These are phyloP conservation scores for Tautogolabrus adspersus DNA, from an alignment of 2,113 vertebrate genomes.

Conservation along the genomic window DNA sequence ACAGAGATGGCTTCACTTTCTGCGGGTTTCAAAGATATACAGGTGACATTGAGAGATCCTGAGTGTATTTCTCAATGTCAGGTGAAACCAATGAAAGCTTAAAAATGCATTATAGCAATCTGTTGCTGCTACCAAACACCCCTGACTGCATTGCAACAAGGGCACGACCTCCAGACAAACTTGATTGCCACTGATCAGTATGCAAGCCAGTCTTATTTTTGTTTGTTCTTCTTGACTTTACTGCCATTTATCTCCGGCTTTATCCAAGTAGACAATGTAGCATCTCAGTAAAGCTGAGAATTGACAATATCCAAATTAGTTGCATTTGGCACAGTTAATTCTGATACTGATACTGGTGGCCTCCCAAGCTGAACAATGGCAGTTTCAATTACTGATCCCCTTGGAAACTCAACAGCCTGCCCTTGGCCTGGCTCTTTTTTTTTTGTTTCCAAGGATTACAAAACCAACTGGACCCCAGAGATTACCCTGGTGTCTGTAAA, in stretches of 20 bases:
- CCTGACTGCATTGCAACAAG: slow-evolving; percentile 32
- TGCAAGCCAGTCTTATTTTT: neutral
- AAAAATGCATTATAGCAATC: slow-evolving; percentile 42
- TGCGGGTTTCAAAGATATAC: slow-evolving; percentile 64
- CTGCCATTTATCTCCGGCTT: neutral
- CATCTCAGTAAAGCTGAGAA: slow-evolving; percentile 36
- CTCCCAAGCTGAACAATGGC: slow-evolving; percentile 65
- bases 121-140: slow-evolving; percentile 45
- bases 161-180: slow-evolving; percentile 42
- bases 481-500: slow-evolving; percentile 72
- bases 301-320: slow-evolving; percentile 61
- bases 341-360: slow-evolving; percentile 65
- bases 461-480: slow-evolving; percentile 74
- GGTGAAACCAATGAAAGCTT: slow-evolving; percentile 54
- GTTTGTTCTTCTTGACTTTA: slow-evolving; percentile 7
- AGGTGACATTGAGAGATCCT: slow-evolving; percentile 51
- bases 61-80: slow-evolving; percentile 44
- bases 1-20: slow-evolving; percentile 66
- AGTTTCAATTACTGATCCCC: slow-evolving; percentile 60
- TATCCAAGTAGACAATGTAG: neutral
- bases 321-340: slow-evolving; percentile 57
- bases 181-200: slow-evolving; percentile 41
- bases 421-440: slow-evolving; percentile 50
- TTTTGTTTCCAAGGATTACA: slow-evolving; percentile 73
- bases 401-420: slow-evolving; percentile 60